A percentile compares a stretch with the other conserved stretches of the same genome.
Evolutionary conservation across 1,140 invertebrate genomes (phyloP).

Genomic region (Pseudomyrmex dendroicus): DNA sequence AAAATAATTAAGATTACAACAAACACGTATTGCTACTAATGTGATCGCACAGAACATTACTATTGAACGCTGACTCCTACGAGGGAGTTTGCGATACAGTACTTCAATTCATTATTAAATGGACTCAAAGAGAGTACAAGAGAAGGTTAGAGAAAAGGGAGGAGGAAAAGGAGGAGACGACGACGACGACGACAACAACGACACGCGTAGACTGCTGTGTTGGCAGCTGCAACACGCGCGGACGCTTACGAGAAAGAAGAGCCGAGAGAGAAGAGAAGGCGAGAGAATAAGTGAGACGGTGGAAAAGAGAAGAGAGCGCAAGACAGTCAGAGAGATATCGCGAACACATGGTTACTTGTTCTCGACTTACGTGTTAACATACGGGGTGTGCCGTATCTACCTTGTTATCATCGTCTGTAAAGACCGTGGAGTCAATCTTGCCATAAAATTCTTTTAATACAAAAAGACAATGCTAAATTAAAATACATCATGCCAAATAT

Average conservation of each 20-base stretch:
- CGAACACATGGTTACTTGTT: conserved; percentile 74
- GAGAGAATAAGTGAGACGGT: neutral
- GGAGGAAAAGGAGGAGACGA: conserved; percentile 30
- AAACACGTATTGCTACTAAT: conserved; percentile 14
- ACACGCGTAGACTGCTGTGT: conserved; percentile 43
- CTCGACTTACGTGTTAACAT: conserved; percentile 63
- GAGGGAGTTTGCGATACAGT: conserved; percentile 52
- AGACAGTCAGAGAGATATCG: conserved; percentile 61
- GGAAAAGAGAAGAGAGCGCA: conserved; percentile 5
- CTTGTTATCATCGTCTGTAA: conserved; percentile 1
- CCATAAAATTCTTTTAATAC: no score
- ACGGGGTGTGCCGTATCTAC: neutral
- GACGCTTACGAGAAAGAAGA: conserved; percentile 30
- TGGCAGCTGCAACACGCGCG: conserved; percentile 54
- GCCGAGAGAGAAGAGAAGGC: neutral
- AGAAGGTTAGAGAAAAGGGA: conserved; percentile 21
- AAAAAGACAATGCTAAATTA: no score
- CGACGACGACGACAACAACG: conserved; percentile 18
- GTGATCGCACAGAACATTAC: conserved; percentile 61
- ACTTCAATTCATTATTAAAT: conserved; percentile 70
- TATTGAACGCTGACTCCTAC: conserved; percentile 31
- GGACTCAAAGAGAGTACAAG: conserved; percentile 4
- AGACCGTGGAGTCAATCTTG: neutral
- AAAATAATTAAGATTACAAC: conserved; percentile 42
- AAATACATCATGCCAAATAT: no score